These are phyloP conservation scores for Micropoecilia bifurca DNA, from an alignment of 2,797 vertebrate genomes.

Conservation along the genomic window DNA sequence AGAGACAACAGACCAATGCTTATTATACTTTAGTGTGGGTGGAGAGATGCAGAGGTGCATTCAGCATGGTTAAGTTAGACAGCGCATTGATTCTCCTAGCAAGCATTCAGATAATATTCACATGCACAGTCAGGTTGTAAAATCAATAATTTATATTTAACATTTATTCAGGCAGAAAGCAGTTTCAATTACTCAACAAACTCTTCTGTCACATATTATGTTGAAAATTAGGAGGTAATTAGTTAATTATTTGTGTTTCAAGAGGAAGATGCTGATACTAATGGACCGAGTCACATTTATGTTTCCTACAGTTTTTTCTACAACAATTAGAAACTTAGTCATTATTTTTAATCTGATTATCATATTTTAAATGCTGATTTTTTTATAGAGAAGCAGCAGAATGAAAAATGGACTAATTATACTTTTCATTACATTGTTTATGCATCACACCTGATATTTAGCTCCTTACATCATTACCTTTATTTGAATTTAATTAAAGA, in stretches of 20 bases:
- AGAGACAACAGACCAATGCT: not conserved
- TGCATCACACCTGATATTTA: not conserved
- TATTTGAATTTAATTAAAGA: not conserved
- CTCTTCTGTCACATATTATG: not conserved
- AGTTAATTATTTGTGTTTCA: not conserved
- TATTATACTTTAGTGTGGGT: not conserved
- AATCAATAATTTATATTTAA: not conserved
- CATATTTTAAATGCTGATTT: not conserved
- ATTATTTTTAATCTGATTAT: not conserved
- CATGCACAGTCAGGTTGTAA: not conserved
- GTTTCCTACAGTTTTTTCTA: not conserved
- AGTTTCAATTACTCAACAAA: not conserved
- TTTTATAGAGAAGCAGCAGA: not conserved
- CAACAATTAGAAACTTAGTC: not conserved
- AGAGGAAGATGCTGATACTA: not conserved
- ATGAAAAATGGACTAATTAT: not conserved
- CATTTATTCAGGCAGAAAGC: not conserved
- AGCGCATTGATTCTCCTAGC: not conserved
- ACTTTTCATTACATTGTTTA: not conserved
- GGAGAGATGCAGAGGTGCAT: not conserved
- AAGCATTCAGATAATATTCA: not conserved
- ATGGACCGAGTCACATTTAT: not conserved
- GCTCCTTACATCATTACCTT: not conserved
- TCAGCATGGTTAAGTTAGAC: not conserved
- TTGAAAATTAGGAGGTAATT: not conserved